Base-by-base conservation (phyloP, 2,797 vertebrate species). In the Hippopotamyrus pictus region DNA sequence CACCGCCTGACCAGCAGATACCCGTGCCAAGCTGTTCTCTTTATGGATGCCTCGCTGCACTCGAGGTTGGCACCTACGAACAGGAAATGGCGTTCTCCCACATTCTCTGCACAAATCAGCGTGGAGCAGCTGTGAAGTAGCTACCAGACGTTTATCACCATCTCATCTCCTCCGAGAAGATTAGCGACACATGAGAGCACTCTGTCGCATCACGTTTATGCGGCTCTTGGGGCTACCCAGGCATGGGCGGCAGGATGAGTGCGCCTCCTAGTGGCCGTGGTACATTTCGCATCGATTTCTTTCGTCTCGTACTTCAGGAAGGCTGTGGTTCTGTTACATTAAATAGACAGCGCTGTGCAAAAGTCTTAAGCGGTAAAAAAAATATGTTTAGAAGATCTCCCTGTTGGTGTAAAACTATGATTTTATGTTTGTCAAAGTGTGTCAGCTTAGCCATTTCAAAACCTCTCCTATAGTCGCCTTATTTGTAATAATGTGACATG, bases 191-290 rank as follows among this genome's bases (percentile, higher is more conserved):
- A 93, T 91, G 93, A 95, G 84, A 86, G 91, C 87, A 89, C 90
- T 79, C 91, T 88, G 37, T 92, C 88, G 86, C 90, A 83, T 90
- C 53, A 59, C 83, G n/a, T 59, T 33, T 8, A 44, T n/a, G 25
- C 3, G 17, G 51, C 51, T 62, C 17, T 62, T 22, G 53, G 82
- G 65, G 48, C 69, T 2, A 57, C 59, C 69, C 12, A 6, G 9
- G 14, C 69, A 33, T 9, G 14, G 50, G 89, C 1, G 33, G 54
- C 83, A 91, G 92, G 51, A 29, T 88, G 73, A 90, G 88, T 94
- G 69, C 92, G 92, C 95, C 94, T 92, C 92, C 95, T 95, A 91
- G 90, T 96, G 96, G 94, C 76, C 5, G 54, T 9, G 89, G 1
- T 57, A 0, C 0, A 50, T 79, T 85, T 53, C 7, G n/a, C 48